Evolutionary conservation across 2,888 invertebrate species (phyloP), one percentile per base, ranked within the genome.

Genomic region (Microctonus hyperodae): DNA sequence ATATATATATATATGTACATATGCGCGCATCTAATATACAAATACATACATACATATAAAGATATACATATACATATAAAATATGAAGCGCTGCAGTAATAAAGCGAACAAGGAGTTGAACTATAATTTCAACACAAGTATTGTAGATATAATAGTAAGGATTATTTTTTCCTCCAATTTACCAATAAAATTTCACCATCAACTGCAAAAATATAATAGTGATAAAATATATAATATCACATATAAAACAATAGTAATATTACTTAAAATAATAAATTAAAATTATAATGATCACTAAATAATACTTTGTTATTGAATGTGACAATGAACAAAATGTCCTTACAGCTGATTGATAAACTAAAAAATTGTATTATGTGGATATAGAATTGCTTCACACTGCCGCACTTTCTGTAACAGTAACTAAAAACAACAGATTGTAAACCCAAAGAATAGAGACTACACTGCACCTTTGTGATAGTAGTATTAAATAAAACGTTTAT

Each of bases 61-160:
- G n/a, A n/a, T n/a, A n/a, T n/a, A 25, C 22, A 50, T 22, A 22
- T 22, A 23, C 51, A 51, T 22, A 22, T 23, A 51, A 3, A 5
- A 67, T 67, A 35, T 50, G 35, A 48, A 65, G 59, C 50, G 51
- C 40, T 31, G 25, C 20, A 51, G 58, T 33, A 22, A 59, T 65
- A 37, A 23, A 51, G 56, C 57, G 35, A 59, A 16, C 57, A 20
- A 16, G 50, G 25, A 44, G 16, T 16, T 16, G 44, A 44, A 44
- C 44, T 44, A 44, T 16, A 44, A 16, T 20, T 20, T 44, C n/a
- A 16, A 16, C 16, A 44, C 2, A n/a, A 16, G 44, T 44, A n/a
- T 16, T 44, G 16, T 44, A 44, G 44, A 7, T 44, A 20, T 44
- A 16, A 44, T 16, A n/a, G 44, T 7, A 44, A 44, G 44, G 16